Conservation (phyloP, 1,140 invertebrate genomes). For the Vanessa atalanta region DNA sequence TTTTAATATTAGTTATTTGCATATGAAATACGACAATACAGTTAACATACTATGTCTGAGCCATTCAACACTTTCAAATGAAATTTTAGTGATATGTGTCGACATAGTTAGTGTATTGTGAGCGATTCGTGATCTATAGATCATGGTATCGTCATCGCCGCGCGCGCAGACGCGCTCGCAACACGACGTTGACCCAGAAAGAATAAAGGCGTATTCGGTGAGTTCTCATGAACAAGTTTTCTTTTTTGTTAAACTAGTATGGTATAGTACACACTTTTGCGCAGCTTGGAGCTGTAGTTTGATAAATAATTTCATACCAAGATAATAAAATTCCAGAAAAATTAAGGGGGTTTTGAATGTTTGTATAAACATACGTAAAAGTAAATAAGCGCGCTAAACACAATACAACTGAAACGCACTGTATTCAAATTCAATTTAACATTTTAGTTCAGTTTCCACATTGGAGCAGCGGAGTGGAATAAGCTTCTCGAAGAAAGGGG, state of each 20-base stretch:
- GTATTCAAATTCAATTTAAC: too few species aligned
- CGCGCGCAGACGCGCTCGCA: slow-evolving; percentile 70
- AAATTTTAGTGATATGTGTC: slow-evolving; percentile 11
- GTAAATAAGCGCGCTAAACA: too few species aligned
- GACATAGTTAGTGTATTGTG: slow-evolving; percentile 11
- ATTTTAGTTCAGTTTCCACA: too few species aligned
- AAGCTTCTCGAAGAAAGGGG: too few species aligned
- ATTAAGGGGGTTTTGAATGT: too few species aligned
- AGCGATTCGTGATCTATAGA: slow-evolving; percentile 60
- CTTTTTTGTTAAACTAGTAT: not conserved
- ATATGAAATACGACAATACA: not conserved
- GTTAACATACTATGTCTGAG: not conserved
- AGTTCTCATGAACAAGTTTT: slow-evolving; percentile 42
- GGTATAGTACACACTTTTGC: not conserved
- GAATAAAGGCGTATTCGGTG: slow-evolving; percentile 76
- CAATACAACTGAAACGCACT: too few species aligned
- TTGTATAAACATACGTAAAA: too few species aligned
- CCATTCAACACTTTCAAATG: slow-evolving; percentile 21
- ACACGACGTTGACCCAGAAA: slow-evolving; percentile 73
- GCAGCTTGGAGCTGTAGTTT: not conserved
- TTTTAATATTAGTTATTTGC: too few species aligned
- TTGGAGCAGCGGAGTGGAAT: too few species aligned
- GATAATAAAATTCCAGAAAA: too few species aligned
- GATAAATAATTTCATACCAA: not conserved
- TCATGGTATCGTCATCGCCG: slow-evolving; percentile 78